These are phyloP conservation scores for Chrysopa pallens DNA, from an alignment of 1,140 invertebrate species.

Conservation along the genomic window DNA sequence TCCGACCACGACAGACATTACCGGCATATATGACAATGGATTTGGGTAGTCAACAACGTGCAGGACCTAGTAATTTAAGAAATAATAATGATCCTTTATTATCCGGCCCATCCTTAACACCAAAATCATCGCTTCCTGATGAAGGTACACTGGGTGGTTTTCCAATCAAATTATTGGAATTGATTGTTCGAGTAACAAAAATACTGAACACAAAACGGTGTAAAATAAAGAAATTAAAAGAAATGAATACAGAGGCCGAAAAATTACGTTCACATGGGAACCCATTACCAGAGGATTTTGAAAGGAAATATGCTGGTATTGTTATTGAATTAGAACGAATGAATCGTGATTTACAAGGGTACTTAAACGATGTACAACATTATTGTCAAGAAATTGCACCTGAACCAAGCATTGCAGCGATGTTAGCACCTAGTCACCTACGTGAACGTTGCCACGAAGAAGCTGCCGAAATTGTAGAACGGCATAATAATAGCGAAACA, in stretches of 20 bases:
- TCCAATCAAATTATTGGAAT: conserved; percentile 66
- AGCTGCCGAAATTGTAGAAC: conserved; percentile 61
- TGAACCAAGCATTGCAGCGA: conserved; percentile 69
- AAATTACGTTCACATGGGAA: conserved; percentile 64
- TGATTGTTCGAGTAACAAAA: conserved; percentile 75
- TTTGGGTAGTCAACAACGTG: conserved; percentile 6
- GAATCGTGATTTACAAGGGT: conserved; percentile 73
- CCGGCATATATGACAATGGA: conserved; percentile 28
- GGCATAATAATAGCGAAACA: conserved; percentile 42
- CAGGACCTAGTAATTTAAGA: conserved; percentile 25
- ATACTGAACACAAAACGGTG: conserved; percentile 66
- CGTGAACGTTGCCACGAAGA: conserved; percentile 73
- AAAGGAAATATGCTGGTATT: conserved; percentile 72
- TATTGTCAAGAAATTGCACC: conserved; percentile 76
- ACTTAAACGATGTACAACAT: conserved; percentile 67
- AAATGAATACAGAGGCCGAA: conserved; percentile 84
- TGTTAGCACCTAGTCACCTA: conserved; percentile 73
- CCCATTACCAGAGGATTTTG: conserved; percentile 65
- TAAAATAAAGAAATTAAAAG: conserved; percentile 61
- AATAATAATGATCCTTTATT: conserved; percentile 35
- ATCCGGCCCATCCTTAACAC: conserved; percentile 18
- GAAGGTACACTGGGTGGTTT: conserved; percentile 57
- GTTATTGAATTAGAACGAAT: conserved; percentile 84
- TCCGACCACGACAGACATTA: conserved; percentile 48
- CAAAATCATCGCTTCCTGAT: conserved; percentile 21